Evolutionary conservation across 30 jellyfish, hydroid and myxozoan genomes (phyloP), one percentile per base, ranked within the genome.

Genomic region (Nemopilema nomurai): DNA sequence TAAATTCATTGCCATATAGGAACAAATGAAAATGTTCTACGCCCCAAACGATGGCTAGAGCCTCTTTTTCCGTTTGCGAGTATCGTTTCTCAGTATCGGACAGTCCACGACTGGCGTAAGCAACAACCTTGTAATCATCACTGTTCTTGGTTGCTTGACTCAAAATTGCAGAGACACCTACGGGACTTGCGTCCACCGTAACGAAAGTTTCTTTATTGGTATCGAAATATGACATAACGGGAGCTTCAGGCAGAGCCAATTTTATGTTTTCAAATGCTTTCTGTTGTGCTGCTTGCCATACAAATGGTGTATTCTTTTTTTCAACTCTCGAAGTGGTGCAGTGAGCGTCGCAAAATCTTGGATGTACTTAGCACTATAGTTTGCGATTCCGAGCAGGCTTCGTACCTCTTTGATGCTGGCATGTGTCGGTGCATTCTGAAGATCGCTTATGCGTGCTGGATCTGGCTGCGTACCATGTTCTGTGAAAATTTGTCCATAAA

Each of bases 41-140:
- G 21, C 49, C 65, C 85, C 87, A 83, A 1, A 50, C 76, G 8
- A 73, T 83, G 76, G 80, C 30, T 52, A 83, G 80, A 6, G 92
- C 86, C 62, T 83, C 92, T 67, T 70, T 71, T 28, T 82, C 91
- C 9, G 91, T 82, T 53, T 69, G 86, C 9, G 92, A 83, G 72
- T 70, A 83, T 18, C 74, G 79, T 28, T 65, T 51, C 76, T 83
- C 92, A 23, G 19, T 80, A 18, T 21, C 62, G 8, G 80, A 4
- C n/a, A 73, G 49, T 8, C 68, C 9, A 18, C 82, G 69, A 51
- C 85, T 73, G 24, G 86, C 85, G 51, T 83, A 71, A 16, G 83
- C 90, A 25, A 81, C 51, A 18, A 67, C 90, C 49, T 23, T 16
- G 63, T 30, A 33, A 26, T 66, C 76, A 22, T 66, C 21, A n/a